Evolutionary conservation across 1,140 invertebrate genomes (phyloP).

Genomic region (Aphelenchoides besseyi): DNA sequence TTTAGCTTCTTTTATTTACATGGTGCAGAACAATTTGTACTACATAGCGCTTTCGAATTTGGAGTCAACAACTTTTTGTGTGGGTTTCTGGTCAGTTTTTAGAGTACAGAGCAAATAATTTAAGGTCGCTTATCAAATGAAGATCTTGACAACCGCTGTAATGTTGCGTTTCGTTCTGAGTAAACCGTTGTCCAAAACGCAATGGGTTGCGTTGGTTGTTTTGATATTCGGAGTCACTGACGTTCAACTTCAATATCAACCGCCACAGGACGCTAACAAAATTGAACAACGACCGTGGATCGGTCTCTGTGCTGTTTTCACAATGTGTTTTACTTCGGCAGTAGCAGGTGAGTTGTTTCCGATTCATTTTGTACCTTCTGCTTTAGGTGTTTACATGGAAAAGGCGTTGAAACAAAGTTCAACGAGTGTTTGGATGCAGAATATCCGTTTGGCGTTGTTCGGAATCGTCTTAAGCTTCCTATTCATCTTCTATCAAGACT

Average conservation of each 20-base stretch:
- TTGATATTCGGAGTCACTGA: slow-evolving; percentile 50
- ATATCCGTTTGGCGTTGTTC: slow-evolving; percentile 55
- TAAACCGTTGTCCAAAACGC: slow-evolving; percentile 39
- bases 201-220: slow-evolving; percentile 51
- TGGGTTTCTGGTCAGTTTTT: slow-evolving; percentile 22
- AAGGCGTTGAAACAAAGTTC: slow-evolving; percentile 51
- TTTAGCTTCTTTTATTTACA: slow-evolving; percentile 43
- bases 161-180: slow-evolving; percentile 50
- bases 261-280: slow-evolving; percentile 28
- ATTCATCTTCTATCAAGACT: slow-evolving; percentile 53
- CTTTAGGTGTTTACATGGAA: slow-evolving; percentile 59
- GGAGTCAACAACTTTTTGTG: slow-evolving; percentile 51
- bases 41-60: slow-evolving; percentile 50
- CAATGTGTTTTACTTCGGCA: slow-evolving; percentile 62
- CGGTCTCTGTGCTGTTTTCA: slow-evolving; percentile 49
- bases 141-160: slow-evolving; percentile 60
- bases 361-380: neutral
- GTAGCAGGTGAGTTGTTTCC: slow-evolving; percentile 48
- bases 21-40: slow-evolving; percentile 47
- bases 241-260: slow-evolving; percentile 57
- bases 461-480: slow-evolving; percentile 50
- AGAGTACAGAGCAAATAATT: slow-evolving; percentile 16
- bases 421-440: slow-evolving; percentile 59
- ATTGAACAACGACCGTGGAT: slow-evolving; percentile 47
- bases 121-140: slow-evolving; percentile 59